A percentile compares a stretch with the other conserved stretches of the same genome.
These are phyloP conservation scores for Drosophila fulvimacula DNA, from an alignment of 2,888 invertebrate genomes.

Conservation along the genomic window DNA sequence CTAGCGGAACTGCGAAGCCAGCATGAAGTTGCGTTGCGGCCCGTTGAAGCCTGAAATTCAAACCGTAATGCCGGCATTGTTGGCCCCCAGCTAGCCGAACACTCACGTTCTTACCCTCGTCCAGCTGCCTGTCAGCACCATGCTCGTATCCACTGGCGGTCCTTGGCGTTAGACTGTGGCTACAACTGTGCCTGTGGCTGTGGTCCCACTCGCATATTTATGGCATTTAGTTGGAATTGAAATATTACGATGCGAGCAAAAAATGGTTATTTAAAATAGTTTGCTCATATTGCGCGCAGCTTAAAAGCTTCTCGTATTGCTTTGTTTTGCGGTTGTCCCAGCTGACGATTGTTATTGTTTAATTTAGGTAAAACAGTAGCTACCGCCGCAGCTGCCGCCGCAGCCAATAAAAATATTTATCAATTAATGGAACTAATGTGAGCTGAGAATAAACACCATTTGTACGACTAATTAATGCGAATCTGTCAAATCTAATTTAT, in stretches of 20 bases:
- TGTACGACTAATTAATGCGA: background rate
- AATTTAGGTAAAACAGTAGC: conserved; percentile 29
- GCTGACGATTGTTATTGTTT: conserved; percentile 55
- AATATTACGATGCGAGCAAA: conserved; percentile 20
- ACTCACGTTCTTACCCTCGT: conserved; percentile 4
- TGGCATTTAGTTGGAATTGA: conserved; percentile 54
- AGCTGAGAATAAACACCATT: conserved; percentile 12
- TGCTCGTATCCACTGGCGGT: conserved; percentile 25
- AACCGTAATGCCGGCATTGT: conserved; percentile 71
- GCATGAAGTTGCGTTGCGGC: conserved; percentile 30
- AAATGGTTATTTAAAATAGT: conserved; percentile 3
- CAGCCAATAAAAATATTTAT: conserved; percentile 57
- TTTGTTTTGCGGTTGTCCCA: conserved; percentile 35
- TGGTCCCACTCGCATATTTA: conserved; percentile 41
- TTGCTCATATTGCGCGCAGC: conserved; percentile 3
- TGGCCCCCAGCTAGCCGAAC: conserved; percentile 34
- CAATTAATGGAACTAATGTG: conserved; percentile 51
- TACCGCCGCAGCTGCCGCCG: conserved; percentile 19
- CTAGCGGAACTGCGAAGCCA: conserved; percentile 42
- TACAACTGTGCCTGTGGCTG: conserved; percentile 25
- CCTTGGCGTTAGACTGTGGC: conserved; percentile 38
- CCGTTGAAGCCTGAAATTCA: conserved; percentile 73
- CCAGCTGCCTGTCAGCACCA: conserved; percentile 63
- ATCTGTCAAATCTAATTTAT: conserved; percentile 47
- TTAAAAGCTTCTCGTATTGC: background rate